Evolutionary conservation across 2,797 vertebrate genomes (phyloP).

Genomic region (Malacoraja senta): DNA sequence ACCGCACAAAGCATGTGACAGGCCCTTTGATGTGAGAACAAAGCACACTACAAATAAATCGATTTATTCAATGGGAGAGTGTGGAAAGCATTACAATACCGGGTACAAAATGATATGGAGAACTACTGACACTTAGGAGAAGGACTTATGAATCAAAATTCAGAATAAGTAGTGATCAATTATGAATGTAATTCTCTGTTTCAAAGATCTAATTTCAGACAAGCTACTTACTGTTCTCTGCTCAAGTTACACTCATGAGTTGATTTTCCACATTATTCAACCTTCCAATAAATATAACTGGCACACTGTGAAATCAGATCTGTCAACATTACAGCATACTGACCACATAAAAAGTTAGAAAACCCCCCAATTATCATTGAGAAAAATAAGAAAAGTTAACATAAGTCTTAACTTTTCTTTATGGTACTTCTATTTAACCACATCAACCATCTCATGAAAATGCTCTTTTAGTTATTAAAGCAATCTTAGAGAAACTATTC

Average conservation of each 20-base stretch:
- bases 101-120: not conserved
- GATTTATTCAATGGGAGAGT: not conserved
- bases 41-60: not conserved
- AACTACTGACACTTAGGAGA: not conserved
- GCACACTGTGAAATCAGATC: not conserved
- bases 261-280: not conserved
- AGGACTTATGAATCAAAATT: not conserved
- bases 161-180: not conserved
- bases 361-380: not conserved
- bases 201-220: not conserved
- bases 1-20: not conserved
- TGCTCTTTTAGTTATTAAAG: not conserved
- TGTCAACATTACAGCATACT: too few relatives aligned
- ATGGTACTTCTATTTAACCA: not conserved
- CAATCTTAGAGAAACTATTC: not conserved
- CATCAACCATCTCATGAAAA: not conserved
- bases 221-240: not conserved
- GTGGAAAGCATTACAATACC: not conserved
- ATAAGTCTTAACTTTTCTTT: not conserved
- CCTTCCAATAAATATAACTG: too few relatives aligned
- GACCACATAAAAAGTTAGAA: not conserved
- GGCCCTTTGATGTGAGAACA: not conserved
- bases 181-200: not conserved
- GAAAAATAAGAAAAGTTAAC: not conserved
- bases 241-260: not conserved